These are phyloP conservation scores for Neotragus moschatus DNA, from an alignment of 2,113 vertebrate species.

Conservation along the genomic window DNA sequence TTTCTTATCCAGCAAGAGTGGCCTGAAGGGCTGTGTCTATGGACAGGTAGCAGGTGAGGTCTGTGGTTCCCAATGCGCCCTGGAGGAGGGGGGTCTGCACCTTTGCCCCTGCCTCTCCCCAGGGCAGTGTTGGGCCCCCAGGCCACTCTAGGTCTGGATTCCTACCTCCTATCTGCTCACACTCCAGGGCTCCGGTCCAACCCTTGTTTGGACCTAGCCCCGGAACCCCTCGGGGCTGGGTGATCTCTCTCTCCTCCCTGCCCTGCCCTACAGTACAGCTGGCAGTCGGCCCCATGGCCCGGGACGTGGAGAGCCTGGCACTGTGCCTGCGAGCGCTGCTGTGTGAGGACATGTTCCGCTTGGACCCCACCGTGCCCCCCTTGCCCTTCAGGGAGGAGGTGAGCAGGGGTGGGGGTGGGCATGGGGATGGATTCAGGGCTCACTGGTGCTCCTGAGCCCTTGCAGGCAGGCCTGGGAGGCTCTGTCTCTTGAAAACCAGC, in stretches of 20 bases:
- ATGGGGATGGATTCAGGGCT: background rate
- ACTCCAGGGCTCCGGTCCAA: background rate
- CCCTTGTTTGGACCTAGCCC: background rate
- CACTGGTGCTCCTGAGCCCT: background rate
- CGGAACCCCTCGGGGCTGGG: background rate
- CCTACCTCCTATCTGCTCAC: background rate
- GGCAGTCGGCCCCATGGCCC: conserved; percentile 85
- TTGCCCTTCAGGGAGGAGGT: conserved; percentile 88
- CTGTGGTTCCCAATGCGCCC: background rate
- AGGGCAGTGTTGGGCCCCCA: background rate
- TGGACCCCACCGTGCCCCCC: conserved; percentile 91
- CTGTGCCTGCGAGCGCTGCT: conserved; percentile 91
- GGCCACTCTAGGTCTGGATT: background rate
- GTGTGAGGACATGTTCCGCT: conserved; percentile 88
- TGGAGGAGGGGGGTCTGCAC: background rate
- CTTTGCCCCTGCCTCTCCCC: background rate
- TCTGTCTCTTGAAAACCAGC: background rate
- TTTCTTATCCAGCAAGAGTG: conserved; percentile 69
- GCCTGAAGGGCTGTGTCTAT: conserved; percentile 64
- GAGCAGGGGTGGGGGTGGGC: background rate
- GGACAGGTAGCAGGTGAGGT: conserved; percentile 71
- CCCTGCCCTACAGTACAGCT: conserved; percentile 35
- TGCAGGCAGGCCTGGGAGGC: background rate
- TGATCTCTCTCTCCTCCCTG: background rate
- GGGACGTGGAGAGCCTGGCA: conserved; percentile 91